These are phyloP conservation scores for Halichoerus grypus DNA, from an alignment of 2,113 vertebrate species.

Conservation along the genomic window DNA sequence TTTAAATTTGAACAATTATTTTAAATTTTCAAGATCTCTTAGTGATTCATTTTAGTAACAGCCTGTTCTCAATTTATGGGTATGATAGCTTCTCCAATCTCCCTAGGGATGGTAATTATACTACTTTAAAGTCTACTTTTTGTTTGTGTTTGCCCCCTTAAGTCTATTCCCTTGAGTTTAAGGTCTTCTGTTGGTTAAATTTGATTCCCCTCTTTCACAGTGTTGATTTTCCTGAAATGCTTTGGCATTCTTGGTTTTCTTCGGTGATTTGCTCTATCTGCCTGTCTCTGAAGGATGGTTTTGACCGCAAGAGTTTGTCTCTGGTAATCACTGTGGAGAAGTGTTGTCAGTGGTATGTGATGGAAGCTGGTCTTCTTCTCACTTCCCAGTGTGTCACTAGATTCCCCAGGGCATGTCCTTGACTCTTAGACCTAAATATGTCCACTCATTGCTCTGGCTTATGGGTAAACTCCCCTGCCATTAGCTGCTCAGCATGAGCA, in stretches of 20 bases:
- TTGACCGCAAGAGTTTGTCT: background rate
- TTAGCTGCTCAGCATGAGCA: background rate
- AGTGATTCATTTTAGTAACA: conserved; percentile 13
- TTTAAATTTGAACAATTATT: conserved; percentile 53
- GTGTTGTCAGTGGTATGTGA: too few relatives aligned
- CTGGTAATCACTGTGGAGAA: background rate
- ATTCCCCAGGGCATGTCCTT: background rate
- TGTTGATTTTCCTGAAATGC: background rate
- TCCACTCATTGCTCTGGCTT: background rate
- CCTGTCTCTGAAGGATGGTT: background rate
- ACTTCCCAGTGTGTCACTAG: background rate
- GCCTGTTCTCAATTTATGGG: background rate
- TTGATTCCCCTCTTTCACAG: background rate
- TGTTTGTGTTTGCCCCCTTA: background rate
- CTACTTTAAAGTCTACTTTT: background rate
- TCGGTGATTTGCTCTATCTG: background rate
- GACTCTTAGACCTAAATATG: background rate
- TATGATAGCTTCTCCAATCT: background rate
- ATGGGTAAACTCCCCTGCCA: too few relatives aligned
- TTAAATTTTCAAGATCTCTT: conserved; percentile 54
- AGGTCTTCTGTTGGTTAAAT: background rate
- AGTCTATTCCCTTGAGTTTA: background rate
- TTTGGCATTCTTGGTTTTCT: background rate
- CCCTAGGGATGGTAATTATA: background rate
- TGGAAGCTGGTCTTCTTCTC: background rate